Evolutionary conservation across 1,140 invertebrate species (phyloP), one percentile per base, ranked within the genome.

Genomic region (Tetramorium simillimum): DNA sequence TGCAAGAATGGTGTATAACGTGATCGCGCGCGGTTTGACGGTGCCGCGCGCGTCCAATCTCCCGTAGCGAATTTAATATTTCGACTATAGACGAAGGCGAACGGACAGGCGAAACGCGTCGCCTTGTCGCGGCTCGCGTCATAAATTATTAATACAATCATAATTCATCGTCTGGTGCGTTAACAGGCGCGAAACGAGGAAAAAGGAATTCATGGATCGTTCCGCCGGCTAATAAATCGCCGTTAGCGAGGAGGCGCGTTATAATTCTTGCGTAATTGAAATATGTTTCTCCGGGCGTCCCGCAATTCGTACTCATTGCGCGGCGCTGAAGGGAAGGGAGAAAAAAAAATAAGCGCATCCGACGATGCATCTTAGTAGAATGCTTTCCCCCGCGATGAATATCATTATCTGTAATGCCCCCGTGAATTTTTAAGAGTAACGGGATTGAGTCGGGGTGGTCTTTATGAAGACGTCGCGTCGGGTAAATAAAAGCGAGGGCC

Each of bases 261-360:
- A 84, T 84, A 84, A 84, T 84, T 84, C 80, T 84, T 67, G 80
- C 80, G 80, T 84, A 84, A 84, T 84, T 84, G 80, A 84, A 84
- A 84, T 84, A 84, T 84, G 80, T 84, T 84, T 73, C 80, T 73
- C 80, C 80, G 80, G 53, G 67, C 80, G 69, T 84, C 33, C 77
- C 69, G 80, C 80, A 84, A 84, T 84, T 84, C 80, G 80, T 84
- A 84, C 80, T 84, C 80, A 84, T 84, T 84, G 80, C 67, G 77
- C 78, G 49, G 46, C 21, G 67, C 67, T 81, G 51, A 62, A 84
- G 49, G 24, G 6, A 73, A 28, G 24, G 40, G 1, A n/a, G n/a
- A n/a, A 46, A 69, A 67, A 56, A 63, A 67, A 72, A 24, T 46
- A 84, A 84, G 69, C 33, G 53, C 24, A 21, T 56, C 53, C 69